These are phyloP conservation scores for rat (Rattus norvegicus) DNA, from an alignment of 2,113 vertebrate species.

Conservation along the genomic window DNA sequence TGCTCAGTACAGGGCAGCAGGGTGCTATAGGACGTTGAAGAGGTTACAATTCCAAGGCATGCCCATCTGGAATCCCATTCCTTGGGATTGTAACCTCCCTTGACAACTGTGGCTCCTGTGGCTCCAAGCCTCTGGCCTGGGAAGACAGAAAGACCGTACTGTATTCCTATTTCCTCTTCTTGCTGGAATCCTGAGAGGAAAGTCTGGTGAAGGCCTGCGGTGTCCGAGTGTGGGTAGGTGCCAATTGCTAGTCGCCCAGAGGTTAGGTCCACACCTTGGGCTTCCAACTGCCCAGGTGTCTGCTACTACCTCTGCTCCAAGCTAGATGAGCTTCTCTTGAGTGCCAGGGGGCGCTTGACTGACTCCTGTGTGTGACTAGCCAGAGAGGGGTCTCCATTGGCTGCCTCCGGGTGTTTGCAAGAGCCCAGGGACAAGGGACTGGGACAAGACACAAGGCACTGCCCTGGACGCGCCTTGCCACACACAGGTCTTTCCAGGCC, in stretches of 20 bases:
- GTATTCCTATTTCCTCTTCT: neutral
- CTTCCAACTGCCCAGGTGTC: neutral
- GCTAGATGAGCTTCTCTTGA: neutral
- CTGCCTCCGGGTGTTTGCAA: accelerated
- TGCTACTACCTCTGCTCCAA: neutral
- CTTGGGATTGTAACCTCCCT: neutral
- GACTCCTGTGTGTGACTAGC: accelerated
- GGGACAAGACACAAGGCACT: neutral
- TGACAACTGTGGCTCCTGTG: accelerated
- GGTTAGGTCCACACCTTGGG: neutral
- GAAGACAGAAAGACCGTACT: neutral
- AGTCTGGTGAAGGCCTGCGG: accelerated
- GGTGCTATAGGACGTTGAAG: neutral
- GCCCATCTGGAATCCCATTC: neutral
- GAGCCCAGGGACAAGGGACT: neutral
- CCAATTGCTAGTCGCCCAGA: neutral
- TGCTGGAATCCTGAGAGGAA: neutral
- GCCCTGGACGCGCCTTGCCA: neutral
- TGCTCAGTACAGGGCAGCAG: neutral
- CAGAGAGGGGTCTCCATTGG: neutral
- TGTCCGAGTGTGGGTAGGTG: neutral
- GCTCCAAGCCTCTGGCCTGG: neutral
- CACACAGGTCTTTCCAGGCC: neutral
- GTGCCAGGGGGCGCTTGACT: constrained; percentile 1
- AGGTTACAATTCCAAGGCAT: accelerated